These are phyloP conservation scores for Rhaphigaster nebulosa DNA, from an alignment of 2,888 invertebrate genomes.

Conservation along the genomic window DNA sequence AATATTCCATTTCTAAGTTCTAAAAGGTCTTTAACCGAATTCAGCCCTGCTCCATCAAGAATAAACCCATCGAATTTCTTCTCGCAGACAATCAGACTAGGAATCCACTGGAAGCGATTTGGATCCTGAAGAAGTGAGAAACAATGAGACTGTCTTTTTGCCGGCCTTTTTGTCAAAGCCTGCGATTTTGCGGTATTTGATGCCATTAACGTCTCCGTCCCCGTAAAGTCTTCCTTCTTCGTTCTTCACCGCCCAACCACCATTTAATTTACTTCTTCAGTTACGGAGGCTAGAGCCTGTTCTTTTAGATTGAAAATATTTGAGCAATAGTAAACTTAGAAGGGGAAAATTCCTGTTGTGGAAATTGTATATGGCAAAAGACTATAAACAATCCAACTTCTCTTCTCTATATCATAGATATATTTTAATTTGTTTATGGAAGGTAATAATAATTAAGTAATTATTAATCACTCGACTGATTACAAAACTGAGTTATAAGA, in stretches of 20 bases:
- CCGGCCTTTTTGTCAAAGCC: neutral
- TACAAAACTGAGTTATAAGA: too few relatives aligned
- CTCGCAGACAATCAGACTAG: neutral
- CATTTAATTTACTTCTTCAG: conserved; percentile 22
- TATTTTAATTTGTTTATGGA: too few relatives aligned
- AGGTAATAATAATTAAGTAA: too few relatives aligned
- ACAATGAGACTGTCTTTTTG: neutral
- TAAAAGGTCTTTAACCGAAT: too few relatives aligned
- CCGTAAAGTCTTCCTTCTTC: neutral
- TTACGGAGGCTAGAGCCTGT: neutral
- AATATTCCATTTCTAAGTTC: too few relatives aligned
- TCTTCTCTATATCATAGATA: too few relatives aligned
- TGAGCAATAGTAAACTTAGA: neutral
- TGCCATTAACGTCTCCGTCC: neutral
- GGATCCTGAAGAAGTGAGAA: neutral
- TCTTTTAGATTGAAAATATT: neutral
- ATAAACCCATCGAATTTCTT: neutral
- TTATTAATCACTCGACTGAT: too few relatives aligned
- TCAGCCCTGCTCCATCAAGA: neutral
- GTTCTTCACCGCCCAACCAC: neutral
- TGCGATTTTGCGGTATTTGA: conserved; percentile 15
- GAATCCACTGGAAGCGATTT: neutral
- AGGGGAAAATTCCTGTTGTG: neutral
- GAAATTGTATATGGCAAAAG: too few relatives aligned
- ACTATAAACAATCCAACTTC: too few relatives aligned